Evolutionary conservation across 2,797 vertebrate genomes (phyloP).

Genomic region (Saxicola maurus): DNA sequence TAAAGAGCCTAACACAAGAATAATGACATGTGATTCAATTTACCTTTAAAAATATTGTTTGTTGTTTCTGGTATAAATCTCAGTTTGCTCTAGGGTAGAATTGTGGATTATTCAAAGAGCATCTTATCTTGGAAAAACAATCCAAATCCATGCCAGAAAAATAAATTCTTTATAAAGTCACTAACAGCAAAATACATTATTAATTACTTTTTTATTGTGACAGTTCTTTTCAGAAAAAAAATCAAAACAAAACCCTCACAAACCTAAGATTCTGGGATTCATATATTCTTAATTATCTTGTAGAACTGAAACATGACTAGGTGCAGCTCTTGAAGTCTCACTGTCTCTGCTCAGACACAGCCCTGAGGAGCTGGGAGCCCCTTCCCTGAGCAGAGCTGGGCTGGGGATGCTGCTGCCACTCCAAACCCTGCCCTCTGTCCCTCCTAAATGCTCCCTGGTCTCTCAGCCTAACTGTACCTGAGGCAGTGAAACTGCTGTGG

Average conservation of each 20-base stretch:
- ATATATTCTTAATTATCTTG: constrained; percentile 27
- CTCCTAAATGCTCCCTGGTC: neutral
- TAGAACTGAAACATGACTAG: neutral
- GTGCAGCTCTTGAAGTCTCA: neutral
- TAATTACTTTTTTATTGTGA: neutral
- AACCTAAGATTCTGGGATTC: neutral
- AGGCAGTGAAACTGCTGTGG: constrained; percentile 23
- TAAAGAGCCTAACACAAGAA: neutral
- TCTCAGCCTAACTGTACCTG: constrained; percentile 32
- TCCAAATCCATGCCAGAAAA: neutral
- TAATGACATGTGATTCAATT: neutral
- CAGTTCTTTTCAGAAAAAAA: neutral
- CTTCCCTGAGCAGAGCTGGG: neutral
- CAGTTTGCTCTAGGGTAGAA: neutral
- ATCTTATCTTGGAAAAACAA: neutral
- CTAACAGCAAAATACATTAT: neutral
- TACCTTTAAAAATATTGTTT: neutral
- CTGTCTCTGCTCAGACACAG: neutral
- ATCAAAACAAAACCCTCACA: neutral
- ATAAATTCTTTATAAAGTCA: neutral
- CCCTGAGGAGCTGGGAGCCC: neutral
- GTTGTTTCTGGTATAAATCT: neutral
- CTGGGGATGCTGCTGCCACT: neutral
- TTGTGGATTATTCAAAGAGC: neutral
- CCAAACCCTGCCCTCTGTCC: neutral